Percentiles rank a stretch among this genome's conserved stretches.
These are phyloP conservation scores for Zeus faber DNA, from an alignment of 2,113 vertebrate species.

Conservation along the genomic window DNA sequence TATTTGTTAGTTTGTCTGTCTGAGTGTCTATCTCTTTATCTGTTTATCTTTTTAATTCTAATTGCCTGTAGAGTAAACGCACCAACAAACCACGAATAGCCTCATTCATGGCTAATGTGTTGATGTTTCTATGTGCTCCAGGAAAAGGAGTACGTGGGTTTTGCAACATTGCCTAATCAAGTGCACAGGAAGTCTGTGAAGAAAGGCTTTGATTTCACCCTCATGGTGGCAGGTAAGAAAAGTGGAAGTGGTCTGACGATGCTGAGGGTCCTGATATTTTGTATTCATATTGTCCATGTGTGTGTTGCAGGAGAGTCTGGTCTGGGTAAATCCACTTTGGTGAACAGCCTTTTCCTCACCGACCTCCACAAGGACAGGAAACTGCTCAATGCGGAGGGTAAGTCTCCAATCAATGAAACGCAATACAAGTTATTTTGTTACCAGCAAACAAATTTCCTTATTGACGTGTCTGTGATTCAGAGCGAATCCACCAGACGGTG, in stretches of 20 bases:
- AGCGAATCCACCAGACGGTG: conserved; percentile 89
- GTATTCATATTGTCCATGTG: conserved; percentile 8
- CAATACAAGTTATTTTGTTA: background rate
- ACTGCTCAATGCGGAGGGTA: conserved; percentile 68
- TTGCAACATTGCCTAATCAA: conserved; percentile 74
- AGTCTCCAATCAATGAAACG: conserved; percentile 48
- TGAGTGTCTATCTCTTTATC: background rate
- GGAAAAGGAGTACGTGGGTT: conserved; percentile 74
- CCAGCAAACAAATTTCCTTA: background rate
- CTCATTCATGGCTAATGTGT: too few relatives aligned
- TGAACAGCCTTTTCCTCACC: conserved; percentile 72
- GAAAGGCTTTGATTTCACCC: conserved; percentile 76
- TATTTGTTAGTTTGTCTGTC: background rate
- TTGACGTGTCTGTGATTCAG: conserved; percentile 46
- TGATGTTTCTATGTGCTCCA: conserved; percentile 21
- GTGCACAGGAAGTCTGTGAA: conserved; percentile 76
- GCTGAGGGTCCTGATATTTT: too few relatives aligned
- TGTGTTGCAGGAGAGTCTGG: conserved; percentile 84
- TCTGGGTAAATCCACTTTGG: conserved; percentile 89
- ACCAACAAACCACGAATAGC: too few relatives aligned
- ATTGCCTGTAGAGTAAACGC: too few relatives aligned
- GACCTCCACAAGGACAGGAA: conserved; percentile 70
- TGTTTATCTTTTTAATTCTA: too few relatives aligned
- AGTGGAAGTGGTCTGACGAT: too few relatives aligned
- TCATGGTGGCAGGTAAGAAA: conserved; percentile 73